Percentiles rank a stretch among this genome's conserved stretches.
These are phyloP conservation scores for Schizaphis graminum DNA, from an alignment of 2,888 invertebrate genomes.

Conservation along the genomic window DNA sequence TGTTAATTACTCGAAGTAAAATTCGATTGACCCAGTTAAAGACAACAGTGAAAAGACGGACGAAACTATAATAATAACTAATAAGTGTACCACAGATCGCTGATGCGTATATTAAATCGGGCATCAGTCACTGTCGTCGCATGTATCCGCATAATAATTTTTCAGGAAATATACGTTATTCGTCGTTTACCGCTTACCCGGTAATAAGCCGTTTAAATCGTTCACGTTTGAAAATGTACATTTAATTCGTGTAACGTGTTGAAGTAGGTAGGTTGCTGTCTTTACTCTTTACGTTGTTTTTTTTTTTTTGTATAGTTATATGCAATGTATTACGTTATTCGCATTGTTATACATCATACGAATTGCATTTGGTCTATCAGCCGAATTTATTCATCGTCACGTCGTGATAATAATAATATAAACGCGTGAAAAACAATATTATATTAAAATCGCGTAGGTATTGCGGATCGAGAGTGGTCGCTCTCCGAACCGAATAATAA, in stretches of 20 bases:
- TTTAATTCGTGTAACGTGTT: background rate
- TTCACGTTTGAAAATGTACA: no score
- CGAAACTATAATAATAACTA: background rate
- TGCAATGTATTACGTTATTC: background rate
- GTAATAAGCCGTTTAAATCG: background rate
- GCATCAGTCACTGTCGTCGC: background rate
- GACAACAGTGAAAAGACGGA: background rate
- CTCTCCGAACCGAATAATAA: background rate
- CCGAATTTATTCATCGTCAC: background rate
- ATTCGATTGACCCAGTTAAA: constrained; percentile 19
- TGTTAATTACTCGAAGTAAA: constrained; percentile 33
- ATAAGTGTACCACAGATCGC: background rate
- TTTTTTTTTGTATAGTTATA: background rate
- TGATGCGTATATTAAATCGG: background rate
- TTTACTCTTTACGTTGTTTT: background rate
- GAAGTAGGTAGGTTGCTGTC: background rate
- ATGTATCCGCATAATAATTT: background rate
- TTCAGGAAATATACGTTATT: background rate
- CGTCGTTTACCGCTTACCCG: background rate
- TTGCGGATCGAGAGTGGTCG: background rate
- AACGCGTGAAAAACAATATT: background rate
- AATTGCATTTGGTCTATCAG: background rate
- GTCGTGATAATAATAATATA: no score
- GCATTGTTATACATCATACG: background rate
- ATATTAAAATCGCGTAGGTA: background rate